A percentile compares a stretch with the other conserved stretches of the same genome.
These are phyloP conservation scores for Drosophila subquinaria DNA, from an alignment of 2,888 invertebrate species.

Conservation along the genomic window DNA sequence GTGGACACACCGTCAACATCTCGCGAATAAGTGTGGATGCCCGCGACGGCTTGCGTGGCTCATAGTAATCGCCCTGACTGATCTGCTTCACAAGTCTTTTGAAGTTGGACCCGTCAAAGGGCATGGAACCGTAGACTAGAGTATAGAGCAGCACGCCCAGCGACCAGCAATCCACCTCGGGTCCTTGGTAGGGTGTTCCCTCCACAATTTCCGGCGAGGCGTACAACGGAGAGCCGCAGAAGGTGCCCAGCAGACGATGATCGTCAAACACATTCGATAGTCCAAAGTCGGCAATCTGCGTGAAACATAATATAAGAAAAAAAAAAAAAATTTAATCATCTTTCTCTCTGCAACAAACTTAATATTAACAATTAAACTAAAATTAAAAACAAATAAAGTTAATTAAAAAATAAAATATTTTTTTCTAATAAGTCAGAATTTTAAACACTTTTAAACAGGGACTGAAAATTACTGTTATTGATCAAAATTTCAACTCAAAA, in stretches of 20 bases:
- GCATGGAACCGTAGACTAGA: slow-evolving; percentile 99
- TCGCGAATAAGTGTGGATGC: slow-evolving; percentile 97
- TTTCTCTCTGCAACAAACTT: background rate
- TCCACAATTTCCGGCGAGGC: slow-evolving; percentile 99
- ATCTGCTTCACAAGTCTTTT: slow-evolving; percentile 98
- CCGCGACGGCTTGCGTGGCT: slow-evolving; percentile 96
- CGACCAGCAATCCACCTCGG: slow-evolving; percentile 98
- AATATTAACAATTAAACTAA: too few species aligned
- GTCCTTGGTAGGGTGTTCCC: slow-evolving; percentile 98
- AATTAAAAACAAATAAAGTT: too few species aligned
- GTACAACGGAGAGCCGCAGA: slow-evolving; percentile 98
- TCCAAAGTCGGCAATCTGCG: slow-evolving; percentile 98
- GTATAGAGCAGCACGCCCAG: slow-evolving; percentile 98
- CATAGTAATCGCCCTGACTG: slow-evolving; percentile 98
- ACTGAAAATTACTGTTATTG: too few species aligned
- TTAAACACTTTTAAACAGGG: too few species aligned
- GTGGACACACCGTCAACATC: slow-evolving; percentile 97
- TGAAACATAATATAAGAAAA: background rate
- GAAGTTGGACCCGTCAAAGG: slow-evolving; percentile 99
- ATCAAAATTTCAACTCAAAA: too few species aligned
- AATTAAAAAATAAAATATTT: too few species aligned
- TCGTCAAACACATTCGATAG: slow-evolving; percentile 98
- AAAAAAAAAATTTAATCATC: background rate
- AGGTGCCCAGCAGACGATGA: slow-evolving; percentile 93
- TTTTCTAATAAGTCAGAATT: too few species aligned